Evolutionary conservation across 2,113 vertebrate genomes (phyloP), one percentile per base, ranked within the genome.

Genomic region (Ceratotherium simum): DNA sequence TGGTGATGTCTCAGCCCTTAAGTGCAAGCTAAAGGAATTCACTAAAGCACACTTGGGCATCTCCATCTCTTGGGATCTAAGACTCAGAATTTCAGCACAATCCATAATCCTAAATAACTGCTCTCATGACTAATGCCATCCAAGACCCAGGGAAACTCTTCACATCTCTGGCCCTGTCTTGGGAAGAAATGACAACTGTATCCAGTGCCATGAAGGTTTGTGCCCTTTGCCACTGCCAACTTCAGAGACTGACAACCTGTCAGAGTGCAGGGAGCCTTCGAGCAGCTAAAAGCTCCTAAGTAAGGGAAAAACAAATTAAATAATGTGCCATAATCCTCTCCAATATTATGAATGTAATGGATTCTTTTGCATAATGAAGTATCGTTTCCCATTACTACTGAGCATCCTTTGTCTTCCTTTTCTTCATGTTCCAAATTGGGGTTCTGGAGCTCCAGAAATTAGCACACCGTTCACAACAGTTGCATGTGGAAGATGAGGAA

Each of bases 231-330:
- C 62, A 62, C 75, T 48, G 82, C 76, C 36, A 62, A 6, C 33
- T 91, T 56, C 54, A 88, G 82, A 91, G 36, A 88, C 1, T 87
- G 86, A 86, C 48, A 78, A 31, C 0, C 4, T 36, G 73, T 79
- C 85, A 96, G 82, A 84, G 20, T 48, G 10, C 62, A 42, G 46
- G 31, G 21, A 85, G 6, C 23, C 73, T 29, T 21, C 36, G 1
- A 81, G 46, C 12, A 91, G 62, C 12, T 46, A 27, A 42, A 54
- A 70, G 69, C 39, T 20, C 48, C 92, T 51, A 72, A 48, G 25
- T 27, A 73, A 88, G 46, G 25, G 64, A 78, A 91, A 88, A 72
- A 72, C 48, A 65, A 88, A 69, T 65, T 82, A 82, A 91, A 82
- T 80, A 85, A 70, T 11, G 48, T 25, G 51, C 69, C 80, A 69